Evolutionary conservation across 2,113 vertebrate species (phyloP).

Genomic region (Eudorcas thomsonii): DNA sequence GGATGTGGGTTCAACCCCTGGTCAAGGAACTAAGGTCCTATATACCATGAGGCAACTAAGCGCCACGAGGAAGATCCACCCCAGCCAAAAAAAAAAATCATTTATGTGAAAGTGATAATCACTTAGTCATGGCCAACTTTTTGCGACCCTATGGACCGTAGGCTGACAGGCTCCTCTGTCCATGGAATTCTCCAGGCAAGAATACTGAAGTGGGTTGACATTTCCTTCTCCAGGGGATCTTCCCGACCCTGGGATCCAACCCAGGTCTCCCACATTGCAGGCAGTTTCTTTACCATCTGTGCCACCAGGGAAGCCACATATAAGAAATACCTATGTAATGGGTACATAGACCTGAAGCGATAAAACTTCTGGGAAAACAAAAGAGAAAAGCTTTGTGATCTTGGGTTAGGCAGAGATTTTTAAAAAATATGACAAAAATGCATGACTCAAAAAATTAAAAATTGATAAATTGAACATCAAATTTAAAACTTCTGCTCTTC

Average conservation of each 20-base stretch:
- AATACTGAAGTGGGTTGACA: neutral
- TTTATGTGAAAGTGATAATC: neutral
- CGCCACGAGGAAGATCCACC: neutral
- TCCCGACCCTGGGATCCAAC: neutral
- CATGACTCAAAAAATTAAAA: neutral
- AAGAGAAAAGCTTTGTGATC: neutral
- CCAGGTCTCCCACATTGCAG: neutral
- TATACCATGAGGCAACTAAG: neutral
- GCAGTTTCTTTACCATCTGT: neutral
- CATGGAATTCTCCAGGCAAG: neutral
- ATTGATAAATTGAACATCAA: neutral
- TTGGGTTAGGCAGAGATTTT: neutral
- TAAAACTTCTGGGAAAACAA: neutral
- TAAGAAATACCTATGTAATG: neutral
- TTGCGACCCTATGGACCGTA: neutral
- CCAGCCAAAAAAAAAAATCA: neutral
- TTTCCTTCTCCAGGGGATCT: neutral
- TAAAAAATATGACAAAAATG: neutral
- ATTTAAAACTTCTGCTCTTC: neutral
- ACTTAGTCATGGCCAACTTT: neutral
- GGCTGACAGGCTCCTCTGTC: neutral
- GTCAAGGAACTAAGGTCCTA: neutral
- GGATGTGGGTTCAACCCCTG: neutral
- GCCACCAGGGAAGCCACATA: neutral
- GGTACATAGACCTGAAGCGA: neutral